Conservation (phyloP, 2,113 vertebrate genomes). For the Rhegmatorhina hoffmannsi region DNA sequence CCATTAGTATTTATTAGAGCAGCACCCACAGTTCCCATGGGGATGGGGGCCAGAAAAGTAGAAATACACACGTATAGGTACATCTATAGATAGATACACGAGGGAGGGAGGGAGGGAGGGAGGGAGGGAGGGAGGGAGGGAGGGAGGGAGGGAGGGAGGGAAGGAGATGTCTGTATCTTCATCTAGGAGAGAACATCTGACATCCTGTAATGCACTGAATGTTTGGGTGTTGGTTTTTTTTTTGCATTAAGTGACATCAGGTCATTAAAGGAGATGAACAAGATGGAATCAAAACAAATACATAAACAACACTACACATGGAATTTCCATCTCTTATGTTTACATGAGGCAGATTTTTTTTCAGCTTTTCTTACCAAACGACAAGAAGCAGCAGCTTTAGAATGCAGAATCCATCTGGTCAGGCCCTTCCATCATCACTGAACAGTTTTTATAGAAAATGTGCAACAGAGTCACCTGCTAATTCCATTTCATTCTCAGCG, state of each 20-base stretch:
- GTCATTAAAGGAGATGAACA: neutral
- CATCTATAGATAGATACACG: no score
- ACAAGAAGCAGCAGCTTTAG: neutral
- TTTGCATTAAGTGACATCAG: neutral
- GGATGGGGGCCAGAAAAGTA: neutral
- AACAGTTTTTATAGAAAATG: neutral
- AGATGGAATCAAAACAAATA: neutral
- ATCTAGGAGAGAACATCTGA: neutral
- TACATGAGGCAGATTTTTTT: neutral
- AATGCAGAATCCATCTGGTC: neutral
- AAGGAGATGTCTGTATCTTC: neutral
- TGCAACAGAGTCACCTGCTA: neutral
- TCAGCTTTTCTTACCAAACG: neutral
- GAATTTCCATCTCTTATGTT: neutral
- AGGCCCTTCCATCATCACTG: neutral
- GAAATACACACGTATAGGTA: neutral
- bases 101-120: no score
- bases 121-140: no score
- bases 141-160: no score
- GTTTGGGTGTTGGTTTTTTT: neutral
- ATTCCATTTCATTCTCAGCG: conserved; percentile 29
- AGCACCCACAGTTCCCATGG: neutral
- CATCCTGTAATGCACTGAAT: neutral
- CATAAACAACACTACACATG: neutral
- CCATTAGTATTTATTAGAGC: neutral